These are phyloP conservation scores for Saturnia japonica DNA, from an alignment of 2,888 invertebrate genomes.

Conservation along the genomic window DNA sequence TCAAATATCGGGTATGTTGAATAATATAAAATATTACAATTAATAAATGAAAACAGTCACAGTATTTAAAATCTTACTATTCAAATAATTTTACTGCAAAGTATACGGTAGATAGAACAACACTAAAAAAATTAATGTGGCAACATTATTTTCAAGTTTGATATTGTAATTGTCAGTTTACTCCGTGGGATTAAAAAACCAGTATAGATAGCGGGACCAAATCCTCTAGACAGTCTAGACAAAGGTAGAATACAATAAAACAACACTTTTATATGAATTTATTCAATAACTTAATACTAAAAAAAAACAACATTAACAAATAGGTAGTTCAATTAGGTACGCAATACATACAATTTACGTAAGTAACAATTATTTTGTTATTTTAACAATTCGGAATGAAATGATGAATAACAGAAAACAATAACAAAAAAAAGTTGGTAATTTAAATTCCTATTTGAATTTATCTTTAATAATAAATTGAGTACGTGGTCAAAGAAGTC, in stretches of 20 bases:
- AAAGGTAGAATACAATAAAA: not conserved
- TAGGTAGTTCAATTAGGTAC: not conserved
- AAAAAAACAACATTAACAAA: constrained; percentile 18
- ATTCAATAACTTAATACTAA: constrained; percentile 9
- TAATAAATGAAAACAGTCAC: too few relatives aligned
- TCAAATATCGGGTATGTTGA: too few relatives aligned
- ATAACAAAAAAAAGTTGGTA: not conserved
- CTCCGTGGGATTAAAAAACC: too few relatives aligned
- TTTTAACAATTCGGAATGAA: not conserved
- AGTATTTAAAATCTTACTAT: too few relatives aligned
- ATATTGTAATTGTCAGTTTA: too few relatives aligned
- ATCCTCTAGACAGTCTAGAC: too few relatives aligned
- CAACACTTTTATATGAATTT: not conserved
- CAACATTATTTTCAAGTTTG: too few relatives aligned
- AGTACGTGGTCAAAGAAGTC: not conserved
- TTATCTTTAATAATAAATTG: not conserved
- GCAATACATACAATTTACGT: not conserved
- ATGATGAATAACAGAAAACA: not conserved
- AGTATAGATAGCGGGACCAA: too few relatives aligned
- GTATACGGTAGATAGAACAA: too few relatives aligned
- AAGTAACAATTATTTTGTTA: not conserved
- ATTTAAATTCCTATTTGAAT: not conserved
- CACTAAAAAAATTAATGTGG: too few relatives aligned
- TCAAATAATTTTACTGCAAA: too few relatives aligned
- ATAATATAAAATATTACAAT: too few relatives aligned